A percentile compares a stretch with the other conserved stretches of the same genome.
Evolutionary conservation across 2,113 vertebrate genomes (phyloP).

Genomic region (Trematocara unimaculatum): DNA sequence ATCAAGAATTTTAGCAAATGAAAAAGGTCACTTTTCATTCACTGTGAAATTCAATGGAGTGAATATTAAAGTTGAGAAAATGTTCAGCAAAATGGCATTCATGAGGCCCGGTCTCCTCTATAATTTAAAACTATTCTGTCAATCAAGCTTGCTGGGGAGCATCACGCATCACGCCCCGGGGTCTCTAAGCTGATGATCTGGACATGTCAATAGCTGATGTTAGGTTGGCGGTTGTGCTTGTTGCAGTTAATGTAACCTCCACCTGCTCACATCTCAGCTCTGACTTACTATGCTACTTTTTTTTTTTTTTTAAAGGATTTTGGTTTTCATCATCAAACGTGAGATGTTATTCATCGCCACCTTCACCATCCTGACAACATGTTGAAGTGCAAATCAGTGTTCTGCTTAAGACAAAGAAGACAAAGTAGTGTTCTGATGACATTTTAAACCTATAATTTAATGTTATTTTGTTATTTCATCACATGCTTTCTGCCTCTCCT

Average conservation of each 20-base stretch:
- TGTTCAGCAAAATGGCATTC: not conserved
- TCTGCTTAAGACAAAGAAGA: not conserved
- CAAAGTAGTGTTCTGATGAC: not conserved
- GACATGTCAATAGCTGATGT: not conserved
- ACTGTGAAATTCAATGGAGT: not conserved
- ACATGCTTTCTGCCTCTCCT: not conserved
- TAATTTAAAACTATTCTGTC: not conserved
- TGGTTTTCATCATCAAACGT: no score
- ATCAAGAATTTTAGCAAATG: not conserved
- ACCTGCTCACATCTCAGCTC: not conserved
- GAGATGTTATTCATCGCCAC: not conserved
- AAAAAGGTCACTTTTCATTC: not conserved
- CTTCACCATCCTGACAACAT: not conserved
- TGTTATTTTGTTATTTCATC: not conserved
- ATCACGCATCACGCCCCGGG: not conserved
- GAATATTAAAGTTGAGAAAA: not conserved
- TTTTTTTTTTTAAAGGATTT: not conserved
- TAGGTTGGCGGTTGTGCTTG: not conserved
- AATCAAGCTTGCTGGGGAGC: not conserved
- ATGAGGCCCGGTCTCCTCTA: not conserved
- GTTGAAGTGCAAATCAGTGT: not conserved
- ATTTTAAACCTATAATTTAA: not conserved
- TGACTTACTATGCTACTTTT: not conserved
- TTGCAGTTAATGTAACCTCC: not conserved
- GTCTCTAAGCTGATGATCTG: not conserved